Evolutionary conservation across 2,797 vertebrate species (phyloP).

Genomic region (Aphelocoma californica): DNA sequence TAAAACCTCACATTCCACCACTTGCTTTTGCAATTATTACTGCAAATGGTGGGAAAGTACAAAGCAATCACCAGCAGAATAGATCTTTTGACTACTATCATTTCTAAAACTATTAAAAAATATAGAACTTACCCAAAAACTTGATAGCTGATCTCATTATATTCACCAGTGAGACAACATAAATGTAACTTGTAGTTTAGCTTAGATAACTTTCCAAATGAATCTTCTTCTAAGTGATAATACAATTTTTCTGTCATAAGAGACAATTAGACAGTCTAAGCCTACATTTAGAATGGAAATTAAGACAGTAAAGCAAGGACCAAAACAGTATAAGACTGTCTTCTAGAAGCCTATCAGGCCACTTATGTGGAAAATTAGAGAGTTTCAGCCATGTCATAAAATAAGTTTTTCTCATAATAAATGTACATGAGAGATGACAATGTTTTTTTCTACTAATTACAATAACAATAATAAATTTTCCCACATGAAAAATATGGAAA

Average conservation of each 20-base stretch:
- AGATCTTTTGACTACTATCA: background rate
- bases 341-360: background rate
- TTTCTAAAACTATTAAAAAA: conserved; percentile 32
- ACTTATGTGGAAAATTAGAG: background rate
- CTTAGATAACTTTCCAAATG: background rate
- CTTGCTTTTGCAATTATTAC: conserved; percentile 67
- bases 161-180: background rate
- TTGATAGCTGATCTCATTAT: background rate
- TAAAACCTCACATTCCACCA: conserved; percentile 67
- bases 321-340: background rate
- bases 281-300: background rate
- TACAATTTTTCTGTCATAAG: background rate
- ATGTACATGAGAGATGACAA: background rate
- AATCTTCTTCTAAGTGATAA: background rate
- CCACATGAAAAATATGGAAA: background rate
- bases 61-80: conserved; percentile 47
- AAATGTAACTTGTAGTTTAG: background rate
- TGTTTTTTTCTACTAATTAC: background rate
- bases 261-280: background rate
- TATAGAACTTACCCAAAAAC: background rate
- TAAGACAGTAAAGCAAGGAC: background rate
- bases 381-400: background rate
- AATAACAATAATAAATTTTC: background rate
- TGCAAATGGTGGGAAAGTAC: conserved; percentile 44
- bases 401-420: background rate